A percentile compares a stretch with the other conserved stretches of the same genome.
These are phyloP conservation scores for Danaus plexippus DNA, from an alignment of 1,140 invertebrate genomes.

Conservation along the genomic window DNA sequence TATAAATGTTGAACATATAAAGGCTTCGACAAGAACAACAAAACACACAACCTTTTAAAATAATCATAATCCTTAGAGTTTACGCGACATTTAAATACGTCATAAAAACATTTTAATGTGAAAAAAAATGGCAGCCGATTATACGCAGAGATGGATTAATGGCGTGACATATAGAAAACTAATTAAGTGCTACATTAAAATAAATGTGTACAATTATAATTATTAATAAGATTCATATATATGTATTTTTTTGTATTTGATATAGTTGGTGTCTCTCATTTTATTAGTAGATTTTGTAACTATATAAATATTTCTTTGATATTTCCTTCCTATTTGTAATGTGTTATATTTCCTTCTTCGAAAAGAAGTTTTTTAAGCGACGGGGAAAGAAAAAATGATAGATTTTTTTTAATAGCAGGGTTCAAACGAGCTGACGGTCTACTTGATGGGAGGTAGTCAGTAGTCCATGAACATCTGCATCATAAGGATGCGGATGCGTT, in stretches of 20 bases:
- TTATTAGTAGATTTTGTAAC: not conserved
- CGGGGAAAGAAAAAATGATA: too few species aligned
- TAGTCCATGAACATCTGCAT: too few species aligned
- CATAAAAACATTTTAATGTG: slow-evolving; percentile 13
- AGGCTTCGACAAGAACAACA: too few species aligned
- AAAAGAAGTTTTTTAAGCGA: too few species aligned
- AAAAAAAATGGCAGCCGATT: slow-evolving; percentile 2
- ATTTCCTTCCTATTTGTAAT: not conserved
- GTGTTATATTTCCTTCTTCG: too few species aligned
- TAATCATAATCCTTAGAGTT: slow-evolving; percentile 6
- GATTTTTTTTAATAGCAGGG: too few species aligned
- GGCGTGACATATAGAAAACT: too few species aligned
- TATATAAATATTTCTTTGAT: not conserved
- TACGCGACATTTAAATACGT: slow-evolving; percentile 8
- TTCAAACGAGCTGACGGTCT: too few species aligned
- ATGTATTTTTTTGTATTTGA: not conserved
- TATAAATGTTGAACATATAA: not conserved
- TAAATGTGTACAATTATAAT: too few species aligned
- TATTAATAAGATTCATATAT: not conserved
- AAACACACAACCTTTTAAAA: slow-evolving; percentile 4
- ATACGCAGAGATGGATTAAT: slow-evolving; percentile 8
- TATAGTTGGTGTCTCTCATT: not conserved
- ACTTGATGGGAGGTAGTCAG: too few species aligned
- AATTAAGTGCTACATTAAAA: too few species aligned
- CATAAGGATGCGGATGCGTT: too few species aligned